Evolutionary conservation across 2,888 invertebrate genomes (phyloP), one percentile per base, ranked within the genome.

Genomic region (Chrysolina haemoptera): DNA sequence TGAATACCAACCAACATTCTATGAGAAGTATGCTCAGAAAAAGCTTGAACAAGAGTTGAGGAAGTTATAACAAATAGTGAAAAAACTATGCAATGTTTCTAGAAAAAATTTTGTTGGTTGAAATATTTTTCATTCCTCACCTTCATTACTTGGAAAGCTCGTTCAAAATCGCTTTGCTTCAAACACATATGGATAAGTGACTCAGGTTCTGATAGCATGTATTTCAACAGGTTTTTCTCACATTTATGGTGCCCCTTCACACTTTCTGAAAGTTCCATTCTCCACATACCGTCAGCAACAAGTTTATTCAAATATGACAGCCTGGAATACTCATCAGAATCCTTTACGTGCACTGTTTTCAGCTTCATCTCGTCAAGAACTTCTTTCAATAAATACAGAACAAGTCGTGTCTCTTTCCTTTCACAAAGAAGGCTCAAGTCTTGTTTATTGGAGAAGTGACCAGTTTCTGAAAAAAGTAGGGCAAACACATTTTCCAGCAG

Each of bases 81-180:
- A 35, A 18, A 9, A 16, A 55, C 12, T 5, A 5, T 20, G 5
- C 11, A 4, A 10, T 11, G 22, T 53, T 53, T 22, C 16, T 2
- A 2, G 6, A 16, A 1, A n/a, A 50, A 50, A 10, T 8, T 18
- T 53, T 1, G 9, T 5, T 18, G 3, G 22, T 53, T 18, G 12
- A 40, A 68, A 59, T 59, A n/a, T n/a, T 16, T 22, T 6, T 16
- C 55, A 65, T 41, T 53, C 76, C 88, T 89, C 89, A 96, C 96
- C 93, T 95, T 91, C 80, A 95, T 91, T 75, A 96, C 94, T 88
- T 95, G 92, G 82, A 92, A 92, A 0, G 95, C 95, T 88, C 94
- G 93, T 8, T 90, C 90, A 79, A 93, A 93, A 84, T 95, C 93
- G 72, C 92, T 92, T 75, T 92, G 91, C 82, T 94, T 93, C 55